Percentiles rank a stretch among this genome's conserved stretches.
phyloP scores from a whole-genome alignment of 2,888 invertebrate species.

The Cynaeus angustus region DNA sequence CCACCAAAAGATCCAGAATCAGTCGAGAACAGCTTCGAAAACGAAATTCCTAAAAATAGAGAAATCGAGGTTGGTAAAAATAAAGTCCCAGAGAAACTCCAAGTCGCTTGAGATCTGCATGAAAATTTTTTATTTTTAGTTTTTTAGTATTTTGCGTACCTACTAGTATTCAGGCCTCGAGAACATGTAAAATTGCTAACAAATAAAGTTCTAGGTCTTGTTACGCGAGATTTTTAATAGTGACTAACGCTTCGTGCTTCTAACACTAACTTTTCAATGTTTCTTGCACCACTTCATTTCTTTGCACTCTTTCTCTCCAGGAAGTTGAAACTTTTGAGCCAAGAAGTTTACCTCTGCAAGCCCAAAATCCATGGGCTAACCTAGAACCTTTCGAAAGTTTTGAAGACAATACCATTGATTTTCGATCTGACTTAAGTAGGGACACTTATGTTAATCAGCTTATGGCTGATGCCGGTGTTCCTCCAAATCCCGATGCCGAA shows the following conservation, averaged over 20 bases:
- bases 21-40: constrained; percentile 64
- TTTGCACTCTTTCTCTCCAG: constrained; percentile 62
- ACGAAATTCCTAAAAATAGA: constrained; percentile 64
- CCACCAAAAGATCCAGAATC: constrained; percentile 62
- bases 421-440: constrained; percentile 59
- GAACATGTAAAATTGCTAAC: constrained; percentile 37
- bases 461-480: constrained; percentile 60
- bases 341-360: not conserved
- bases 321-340: constrained; percentile 46
- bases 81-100: constrained; percentile 64
- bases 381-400: constrained; percentile 64
- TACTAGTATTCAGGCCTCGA: constrained; percentile 8
- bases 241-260: constrained; percentile 35
- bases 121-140: constrained; percentile 35
- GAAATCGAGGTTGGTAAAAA: constrained; percentile 66
- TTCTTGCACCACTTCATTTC: constrained; percentile 62
- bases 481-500: constrained; percentile 66
- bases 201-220: constrained; percentile 36
- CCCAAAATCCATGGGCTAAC: constrained; percentile 47
- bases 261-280: constrained; percentile 46
- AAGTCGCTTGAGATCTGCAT: constrained; percentile 49
- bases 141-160: constrained; percentile 9
- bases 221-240: constrained; percentile 24
- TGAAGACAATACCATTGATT: constrained; percentile 62
- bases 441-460: constrained; percentile 65